phyloP scores from a whole-genome alignment of 2,888 invertebrate genomes.

The Pristionchus entomophagus region DNA sequence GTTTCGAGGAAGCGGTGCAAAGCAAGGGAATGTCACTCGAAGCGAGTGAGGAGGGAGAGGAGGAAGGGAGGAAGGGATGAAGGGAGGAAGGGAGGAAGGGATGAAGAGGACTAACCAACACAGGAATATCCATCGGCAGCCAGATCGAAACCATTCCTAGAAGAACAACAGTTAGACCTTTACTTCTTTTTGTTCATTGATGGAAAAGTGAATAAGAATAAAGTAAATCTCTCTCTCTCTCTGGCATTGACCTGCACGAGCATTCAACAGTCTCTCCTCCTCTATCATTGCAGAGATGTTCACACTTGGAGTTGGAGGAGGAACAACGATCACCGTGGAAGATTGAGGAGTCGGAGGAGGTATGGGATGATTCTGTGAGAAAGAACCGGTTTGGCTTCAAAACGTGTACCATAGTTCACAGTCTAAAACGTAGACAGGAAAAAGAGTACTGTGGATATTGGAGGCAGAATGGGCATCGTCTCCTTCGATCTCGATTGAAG shows the following conservation, averaged over 20 bases:
- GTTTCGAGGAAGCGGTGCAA: background rate
- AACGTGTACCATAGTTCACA: background rate
- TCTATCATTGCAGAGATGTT: constrained; percentile 73
- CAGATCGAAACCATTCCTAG: constrained; percentile 68
- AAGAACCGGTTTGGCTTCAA: background rate
- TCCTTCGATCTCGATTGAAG: constrained; percentile 44
- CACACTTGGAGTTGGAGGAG: constrained; percentile 63
- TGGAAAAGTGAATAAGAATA: background rate
- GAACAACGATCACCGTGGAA: constrained; percentile 68
- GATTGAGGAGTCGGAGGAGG: constrained; percentile 27
- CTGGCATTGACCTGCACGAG: constrained; percentile 58
- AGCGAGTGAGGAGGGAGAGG: too few relatives aligned
- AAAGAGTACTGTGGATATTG: background rate
- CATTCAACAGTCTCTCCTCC: constrained; percentile 71
- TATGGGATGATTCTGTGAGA: background rate
- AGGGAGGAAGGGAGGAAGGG: background rate
- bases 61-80: too few relatives aligned
- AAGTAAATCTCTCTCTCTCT: background rate
- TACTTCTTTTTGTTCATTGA: background rate
- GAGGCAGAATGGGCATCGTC: constrained; percentile 1
- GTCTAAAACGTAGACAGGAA: background rate
- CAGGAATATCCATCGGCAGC: constrained; percentile 71
- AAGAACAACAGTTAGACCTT: background rate
- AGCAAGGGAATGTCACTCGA: constrained; percentile 6
- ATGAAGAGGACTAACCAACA: constrained; percentile 65